A percentile compares a stretch with the other conserved stretches of the same genome.
Conservation (phyloP, 2,113 vertebrate genomes). For the Psilopsiagon aurifrons region DNA sequence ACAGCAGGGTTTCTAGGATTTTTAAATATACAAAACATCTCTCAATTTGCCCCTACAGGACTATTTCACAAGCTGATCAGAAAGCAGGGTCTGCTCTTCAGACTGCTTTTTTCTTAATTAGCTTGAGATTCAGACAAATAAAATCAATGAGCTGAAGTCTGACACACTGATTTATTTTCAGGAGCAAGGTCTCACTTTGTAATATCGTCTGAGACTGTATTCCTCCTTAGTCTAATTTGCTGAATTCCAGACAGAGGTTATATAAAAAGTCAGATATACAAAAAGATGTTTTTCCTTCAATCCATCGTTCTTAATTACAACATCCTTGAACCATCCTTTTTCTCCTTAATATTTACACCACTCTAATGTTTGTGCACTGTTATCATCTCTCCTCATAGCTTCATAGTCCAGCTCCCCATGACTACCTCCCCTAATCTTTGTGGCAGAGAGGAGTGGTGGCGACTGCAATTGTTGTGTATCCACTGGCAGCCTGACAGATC, state of each 20-base stretch:
- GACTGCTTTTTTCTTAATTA: not conserved
- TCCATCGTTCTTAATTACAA: not conserved
- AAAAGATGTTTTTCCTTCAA: not conserved
- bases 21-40: not conserved
- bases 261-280: not conserved
- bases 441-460: not conserved
- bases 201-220: not conserved
- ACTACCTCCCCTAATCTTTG: conserved; percentile 24
- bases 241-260: not conserved
- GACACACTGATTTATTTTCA: conserved; percentile 27
- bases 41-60: not conserved
- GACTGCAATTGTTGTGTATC: not conserved
- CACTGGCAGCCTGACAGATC: conserved; percentile 38
- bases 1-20: not conserved
- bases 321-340: not conserved
- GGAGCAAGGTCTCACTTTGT: not conserved
- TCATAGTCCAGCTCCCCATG: not conserved
- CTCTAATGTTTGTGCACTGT: not conserved
- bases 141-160: conserved; percentile 37
- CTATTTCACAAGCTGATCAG: not conserved
- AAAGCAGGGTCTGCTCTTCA: not conserved
- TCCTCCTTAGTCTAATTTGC: not conserved
- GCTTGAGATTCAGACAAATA: conserved; percentile 19
- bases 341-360: not conserved
- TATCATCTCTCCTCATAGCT: not conserved